Conservation (phyloP, 2,888 invertebrate genomes). For the Euplagia quadripunctaria region DNA sequence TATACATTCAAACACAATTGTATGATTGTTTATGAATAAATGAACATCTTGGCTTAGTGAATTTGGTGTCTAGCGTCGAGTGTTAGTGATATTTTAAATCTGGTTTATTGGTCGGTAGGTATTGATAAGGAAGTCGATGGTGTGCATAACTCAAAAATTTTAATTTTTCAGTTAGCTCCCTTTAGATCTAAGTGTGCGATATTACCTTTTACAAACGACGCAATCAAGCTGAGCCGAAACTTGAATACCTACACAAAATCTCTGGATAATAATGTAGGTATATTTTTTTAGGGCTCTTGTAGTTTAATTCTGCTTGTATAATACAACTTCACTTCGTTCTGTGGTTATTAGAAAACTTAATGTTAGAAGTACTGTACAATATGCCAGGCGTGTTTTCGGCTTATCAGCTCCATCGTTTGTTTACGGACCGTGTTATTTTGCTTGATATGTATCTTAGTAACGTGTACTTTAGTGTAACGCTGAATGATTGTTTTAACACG, state of each 20-base stretch:
- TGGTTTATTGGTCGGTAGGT: too few relatives aligned
- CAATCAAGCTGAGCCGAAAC: background rate
- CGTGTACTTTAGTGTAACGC: slow-evolving; percentile 2
- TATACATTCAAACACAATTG: too few relatives aligned
- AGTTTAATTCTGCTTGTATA: slow-evolving; percentile 18
- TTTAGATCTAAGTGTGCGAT: too few relatives aligned
- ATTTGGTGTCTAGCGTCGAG: too few relatives aligned
- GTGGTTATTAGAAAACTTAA: slow-evolving; percentile 43
- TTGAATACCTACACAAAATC: background rate
- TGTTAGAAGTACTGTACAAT: slow-evolving; percentile 22
- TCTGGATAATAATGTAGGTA: background rate
- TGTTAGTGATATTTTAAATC: too few relatives aligned
- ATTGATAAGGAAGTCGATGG: too few relatives aligned
- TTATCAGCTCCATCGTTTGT: slow-evolving; percentile 47
- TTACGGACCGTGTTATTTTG: slow-evolving; percentile 45
- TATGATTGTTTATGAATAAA: too few relatives aligned
- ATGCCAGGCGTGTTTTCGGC: slow-evolving; percentile 25
- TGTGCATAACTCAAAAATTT: too few relatives aligned
- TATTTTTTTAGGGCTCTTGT: background rate
- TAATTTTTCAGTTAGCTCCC: too few relatives aligned
- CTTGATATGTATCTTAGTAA: slow-evolving; percentile 39
- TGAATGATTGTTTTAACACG: slow-evolving; percentile 2
- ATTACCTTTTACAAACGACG: background rate
- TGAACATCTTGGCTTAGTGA: too few relatives aligned
- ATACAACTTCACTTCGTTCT: slow-evolving; percentile 34